Percentiles rank a stretch among this genome's conserved stretches.
Conservation (phyloP, 2,797 vertebrate genomes). For the Anguilla pacifica region DNA sequence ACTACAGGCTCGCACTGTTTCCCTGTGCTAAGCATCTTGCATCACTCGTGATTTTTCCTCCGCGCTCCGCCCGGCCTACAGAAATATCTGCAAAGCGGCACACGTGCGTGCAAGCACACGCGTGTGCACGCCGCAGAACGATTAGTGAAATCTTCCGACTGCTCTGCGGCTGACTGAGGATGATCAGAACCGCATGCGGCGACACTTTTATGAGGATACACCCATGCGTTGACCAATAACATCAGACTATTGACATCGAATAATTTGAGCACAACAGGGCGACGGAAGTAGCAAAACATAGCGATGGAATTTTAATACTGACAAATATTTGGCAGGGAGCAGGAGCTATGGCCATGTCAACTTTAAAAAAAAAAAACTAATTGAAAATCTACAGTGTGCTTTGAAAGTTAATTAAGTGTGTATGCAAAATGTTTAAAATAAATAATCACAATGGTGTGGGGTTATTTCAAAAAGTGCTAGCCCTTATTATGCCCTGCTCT, state of each 20-base stretch:
- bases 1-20: slow-evolving; percentile 1
- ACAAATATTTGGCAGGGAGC: not conserved
- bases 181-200: not conserved
- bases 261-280: not conserved
- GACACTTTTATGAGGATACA: not conserved
- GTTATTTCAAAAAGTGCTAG: not conserved
- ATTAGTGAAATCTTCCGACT: not conserved
- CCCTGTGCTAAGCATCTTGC: slow-evolving; percentile 4
- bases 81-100: not conserved
- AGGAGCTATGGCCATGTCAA: not conserved
- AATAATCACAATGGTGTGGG: not conserved
- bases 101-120: not conserved
- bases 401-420: not conserved
- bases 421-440: not conserved
- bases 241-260: too few relatives aligned
- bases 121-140: not conserved
- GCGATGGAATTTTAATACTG: not conserved
- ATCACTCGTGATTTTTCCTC: slow-evolving; percentile 13
- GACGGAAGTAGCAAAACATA: not conserved
- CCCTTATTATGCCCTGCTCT: not conserved
- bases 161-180: not conserved
- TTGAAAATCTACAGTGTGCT: not conserved
- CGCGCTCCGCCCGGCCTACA: not conserved
- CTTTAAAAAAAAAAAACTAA: not conserved
- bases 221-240: not conserved